phyloP scores from a whole-genome alignment of 2,113 vertebrate genomes.

The Embiotoca jacksoni region DNA sequence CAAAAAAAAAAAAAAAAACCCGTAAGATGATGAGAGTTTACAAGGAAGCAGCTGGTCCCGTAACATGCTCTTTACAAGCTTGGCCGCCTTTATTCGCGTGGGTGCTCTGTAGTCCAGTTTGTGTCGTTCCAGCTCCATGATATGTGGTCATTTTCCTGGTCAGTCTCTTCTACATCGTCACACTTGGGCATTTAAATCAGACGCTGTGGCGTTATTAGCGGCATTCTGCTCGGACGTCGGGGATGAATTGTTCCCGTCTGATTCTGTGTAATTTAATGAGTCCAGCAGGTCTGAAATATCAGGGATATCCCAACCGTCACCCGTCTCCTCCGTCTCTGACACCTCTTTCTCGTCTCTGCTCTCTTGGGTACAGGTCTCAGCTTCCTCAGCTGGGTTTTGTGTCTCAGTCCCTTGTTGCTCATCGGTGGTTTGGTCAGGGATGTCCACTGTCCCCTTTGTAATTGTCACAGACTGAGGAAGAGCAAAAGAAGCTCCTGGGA shows the following conservation, averaged over 20 bases:
- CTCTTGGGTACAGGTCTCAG: neutral
- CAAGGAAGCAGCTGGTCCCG: constrained; percentile 53
- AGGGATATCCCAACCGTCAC: constrained; percentile 83
- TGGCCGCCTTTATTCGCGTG: constrained; percentile 39
- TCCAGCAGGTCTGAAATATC: constrained; percentile 85
- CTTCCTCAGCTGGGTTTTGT: constrained; percentile 14
- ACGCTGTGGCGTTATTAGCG: neutral
- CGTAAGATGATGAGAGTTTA: constrained; percentile 47
- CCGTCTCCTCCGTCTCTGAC: constrained; percentile 29
- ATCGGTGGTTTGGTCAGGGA: constrained; percentile 10
- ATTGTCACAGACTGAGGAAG: constrained; percentile 32
- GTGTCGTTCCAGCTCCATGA: constrained; percentile 82
- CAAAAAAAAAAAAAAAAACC: constrained; percentile 7
- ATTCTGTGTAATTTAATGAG: constrained; percentile 66
- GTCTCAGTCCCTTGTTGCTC: constrained; percentile 23
- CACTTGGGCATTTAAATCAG: constrained; percentile 5
- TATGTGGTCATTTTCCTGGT: constrained; percentile 56
- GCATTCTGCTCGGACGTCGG: neutral
- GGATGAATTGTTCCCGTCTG: constrained; percentile 9
- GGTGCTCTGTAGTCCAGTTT: constrained; percentile 73
- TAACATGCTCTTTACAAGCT: constrained; percentile 55
- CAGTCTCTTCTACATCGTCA: constrained; percentile 22
- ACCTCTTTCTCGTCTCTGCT: neutral
- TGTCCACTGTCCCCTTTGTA: constrained; percentile 6
- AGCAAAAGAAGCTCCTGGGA: constrained; percentile 73